Base-by-base conservation (phyloP, 2,797 vertebrate species). In the Diglossa cyanea region DNA sequence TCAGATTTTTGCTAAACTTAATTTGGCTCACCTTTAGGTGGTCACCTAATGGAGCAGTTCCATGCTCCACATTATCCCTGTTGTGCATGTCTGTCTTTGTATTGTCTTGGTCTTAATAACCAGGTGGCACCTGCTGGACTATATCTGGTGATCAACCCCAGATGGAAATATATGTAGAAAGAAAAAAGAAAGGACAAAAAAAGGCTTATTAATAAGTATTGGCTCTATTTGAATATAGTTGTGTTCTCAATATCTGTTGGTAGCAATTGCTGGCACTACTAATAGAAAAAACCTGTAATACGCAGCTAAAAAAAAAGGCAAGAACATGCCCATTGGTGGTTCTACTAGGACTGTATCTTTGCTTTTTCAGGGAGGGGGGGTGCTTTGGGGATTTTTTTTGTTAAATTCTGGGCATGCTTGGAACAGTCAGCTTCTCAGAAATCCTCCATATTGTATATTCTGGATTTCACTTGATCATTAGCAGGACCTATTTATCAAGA, bases 351-450 rank as follows among this genome's bases (percentile, higher is more conserved):
- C 40, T 63, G 4, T 28, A 54, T 24, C 12, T 72, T 51, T 21
- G 48, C 5, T 65, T 68, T 47, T 24, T 5, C 0, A 11, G 30
- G 51, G 1, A 15, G 5, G 25, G 2, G 8, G 5, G 4, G 1
- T 70, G 37, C 11, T 87, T 44, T 47, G 40, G 5, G 13, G 8
- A 1, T 63, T 63, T 75, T 75, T 75, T 79, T 67, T 14, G 8
- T 37, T 26, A 61, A 55, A 9, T 62, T 84, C 40, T 74, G n/a
- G 28, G 6, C 3, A 16, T 35, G 33, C 8, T 67, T 63, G 15
- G 16, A 31, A 55, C 31, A 78, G 60, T 51, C 33, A 73, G 10
- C n/a, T 86, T 73, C 42, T 39, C 55, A 55, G 58, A 80, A 84
- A 85, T 30, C 24, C 17, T 81, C 28, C 13, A 26, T 5, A 70